Conservation (phyloP, 2,797 vertebrate species). For the Hyperoplus lanceolatus region DNA sequence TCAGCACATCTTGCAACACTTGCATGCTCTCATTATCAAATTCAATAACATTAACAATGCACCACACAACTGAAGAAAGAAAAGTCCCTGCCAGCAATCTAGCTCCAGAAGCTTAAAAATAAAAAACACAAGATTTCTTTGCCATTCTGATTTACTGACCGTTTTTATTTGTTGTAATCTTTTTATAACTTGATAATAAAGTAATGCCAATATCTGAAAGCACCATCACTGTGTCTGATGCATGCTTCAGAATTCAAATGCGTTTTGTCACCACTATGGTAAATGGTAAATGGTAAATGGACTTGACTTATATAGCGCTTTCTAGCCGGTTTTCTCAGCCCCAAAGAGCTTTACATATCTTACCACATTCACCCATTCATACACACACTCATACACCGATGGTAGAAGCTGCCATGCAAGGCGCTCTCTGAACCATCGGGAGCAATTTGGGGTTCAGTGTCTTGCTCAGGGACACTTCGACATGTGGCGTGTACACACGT, state of each 20-base stretch:
- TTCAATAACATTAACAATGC: background rate
- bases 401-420: too few relatives aligned
- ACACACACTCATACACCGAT: too few relatives aligned
- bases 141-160: background rate
- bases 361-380: too few relatives aligned
- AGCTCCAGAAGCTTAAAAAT: background rate
- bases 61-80: background rate
- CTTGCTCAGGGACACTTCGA: too few relatives aligned
- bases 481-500: background rate
- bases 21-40: background rate
- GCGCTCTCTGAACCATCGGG: too few relatives aligned
- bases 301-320: too few relatives aligned
- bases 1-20: background rate
- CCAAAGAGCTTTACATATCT: too few relatives aligned
- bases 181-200: conserved; percentile 6
- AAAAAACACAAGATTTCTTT: background rate
- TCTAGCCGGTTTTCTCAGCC: too few relatives aligned
- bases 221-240: background rate
- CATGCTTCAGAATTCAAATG: background rate
- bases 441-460: too few relatives aligned
- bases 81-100: background rate
- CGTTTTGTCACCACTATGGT: background rate
- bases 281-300: too few relatives aligned
- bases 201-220: background rate
- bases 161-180: background rate